phyloP scores from a whole-genome alignment of 2,113 vertebrate species.

The Emydocephalus ijimae region DNA sequence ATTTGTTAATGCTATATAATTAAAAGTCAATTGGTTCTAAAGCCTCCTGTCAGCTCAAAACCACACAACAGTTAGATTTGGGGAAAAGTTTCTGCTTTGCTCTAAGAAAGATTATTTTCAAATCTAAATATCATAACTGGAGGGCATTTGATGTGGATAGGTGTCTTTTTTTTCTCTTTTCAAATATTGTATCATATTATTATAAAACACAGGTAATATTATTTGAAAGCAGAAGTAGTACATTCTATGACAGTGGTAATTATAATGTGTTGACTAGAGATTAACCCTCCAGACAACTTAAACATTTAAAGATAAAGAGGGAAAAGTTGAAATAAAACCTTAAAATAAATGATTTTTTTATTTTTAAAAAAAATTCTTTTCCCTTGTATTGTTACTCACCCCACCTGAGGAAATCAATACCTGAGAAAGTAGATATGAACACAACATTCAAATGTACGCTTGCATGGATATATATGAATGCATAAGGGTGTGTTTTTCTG shows the following conservation, averaged over 20 bases:
- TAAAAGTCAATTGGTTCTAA: background rate
- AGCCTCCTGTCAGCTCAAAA: background rate
- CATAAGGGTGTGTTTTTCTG: background rate
- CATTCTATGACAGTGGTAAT: background rate
- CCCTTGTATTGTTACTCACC: background rate
- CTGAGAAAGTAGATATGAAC: background rate
- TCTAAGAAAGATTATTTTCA: background rate
- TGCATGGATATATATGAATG: background rate
- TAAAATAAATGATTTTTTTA: background rate
- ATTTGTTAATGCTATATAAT: background rate
- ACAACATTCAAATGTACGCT: background rate
- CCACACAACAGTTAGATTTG: background rate
- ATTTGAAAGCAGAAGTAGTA: background rate
- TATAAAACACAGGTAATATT: background rate
- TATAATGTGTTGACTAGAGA: background rate
- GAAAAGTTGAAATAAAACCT: background rate
- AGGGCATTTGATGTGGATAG: background rate
- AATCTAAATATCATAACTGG: background rate
- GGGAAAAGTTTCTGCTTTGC: background rate
- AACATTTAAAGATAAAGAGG: background rate
- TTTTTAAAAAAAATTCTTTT: background rate
- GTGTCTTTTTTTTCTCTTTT: background rate
- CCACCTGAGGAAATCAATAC: background rate
- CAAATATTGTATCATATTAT: background rate
- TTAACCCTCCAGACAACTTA: background rate